Base-by-base conservation (phyloP, 2,113 vertebrate genomes). In the Passerina amoena region DNA sequence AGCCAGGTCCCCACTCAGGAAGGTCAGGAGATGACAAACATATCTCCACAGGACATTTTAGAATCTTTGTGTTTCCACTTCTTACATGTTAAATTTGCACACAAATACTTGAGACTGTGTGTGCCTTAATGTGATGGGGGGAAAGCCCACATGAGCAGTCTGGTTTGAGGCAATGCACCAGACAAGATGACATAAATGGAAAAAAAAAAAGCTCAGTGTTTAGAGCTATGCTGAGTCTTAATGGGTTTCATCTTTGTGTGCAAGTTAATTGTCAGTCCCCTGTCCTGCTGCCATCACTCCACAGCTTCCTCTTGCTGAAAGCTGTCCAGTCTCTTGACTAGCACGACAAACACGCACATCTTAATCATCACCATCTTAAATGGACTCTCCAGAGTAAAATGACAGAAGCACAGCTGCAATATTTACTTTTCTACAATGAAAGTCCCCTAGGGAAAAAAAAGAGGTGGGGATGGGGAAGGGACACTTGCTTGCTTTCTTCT, bases 291-390 rank as follows among this genome's bases (percentile, higher is more conserved):
- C 70, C 56, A 56, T 70, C 82, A 88, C 76, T 78, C 75, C 68
- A 56, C 75, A 93, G 79, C 94, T 93, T 85, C 71, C 56, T 78
- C 38, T 37, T 83, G 71, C 51, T 80, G 71, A 90, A 90, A 88
- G 71, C 72, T 80, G 64, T 28, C 51, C 37, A 25, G 31, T 57
- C n/a, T 83, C 86, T 51, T n/a, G 35, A 65, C 54, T 60, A 53
- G 71, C 4, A 4, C 0, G 7, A 54, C 72, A 85, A 94, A 82
- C 42, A 57, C 0, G 1, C 30, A 76, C 1, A 0, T 88, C 87
- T 87, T 93, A 91, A 90, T 90, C 79, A 63, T 77, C 73, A 85
- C 85, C 45, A 51, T 60, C 90, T 82, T 82, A 86, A 92, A 93
- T 21, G 51, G 44, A 71, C 82, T 82, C 68, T 48, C 51, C 54